A percentile compares a stretch with the other conserved stretches of the same genome.
These are phyloP conservation scores for Vespertilio murinus DNA, from an alignment of 2,797 vertebrate genomes.

Conservation along the genomic window DNA sequence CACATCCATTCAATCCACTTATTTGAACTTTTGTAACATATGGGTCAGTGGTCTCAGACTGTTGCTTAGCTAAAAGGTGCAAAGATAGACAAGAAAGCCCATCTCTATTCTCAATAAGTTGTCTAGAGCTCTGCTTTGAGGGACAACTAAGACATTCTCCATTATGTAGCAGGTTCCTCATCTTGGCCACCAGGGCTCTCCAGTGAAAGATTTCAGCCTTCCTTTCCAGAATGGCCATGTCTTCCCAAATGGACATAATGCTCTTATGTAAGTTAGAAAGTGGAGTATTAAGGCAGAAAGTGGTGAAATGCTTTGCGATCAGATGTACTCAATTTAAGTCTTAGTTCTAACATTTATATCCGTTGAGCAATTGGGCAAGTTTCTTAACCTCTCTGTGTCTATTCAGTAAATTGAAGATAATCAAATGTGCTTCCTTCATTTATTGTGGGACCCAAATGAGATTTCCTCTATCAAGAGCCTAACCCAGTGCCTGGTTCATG, in stretches of 20 bases:
- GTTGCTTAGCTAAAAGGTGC: background rate
- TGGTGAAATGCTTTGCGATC: background rate
- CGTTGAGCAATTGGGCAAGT: background rate
- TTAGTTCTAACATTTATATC: conserved; percentile 12
- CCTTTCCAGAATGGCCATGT: background rate
- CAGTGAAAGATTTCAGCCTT: background rate
- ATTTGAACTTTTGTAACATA: background rate
- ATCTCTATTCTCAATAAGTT: background rate
- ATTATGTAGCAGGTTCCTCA: background rate
- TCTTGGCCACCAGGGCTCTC: background rate
- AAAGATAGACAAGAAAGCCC: background rate
- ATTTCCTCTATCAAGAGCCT: background rate
- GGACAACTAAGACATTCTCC: background rate
- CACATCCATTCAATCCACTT: background rate
- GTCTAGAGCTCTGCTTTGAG: background rate
- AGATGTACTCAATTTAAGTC: background rate
- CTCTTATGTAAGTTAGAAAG: background rate
- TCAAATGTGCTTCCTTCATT: background rate
- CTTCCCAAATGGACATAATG: background rate
- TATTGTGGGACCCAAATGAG: conserved; percentile 20
- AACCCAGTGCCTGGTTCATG: background rate
- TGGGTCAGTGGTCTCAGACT: background rate
- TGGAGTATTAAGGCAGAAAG: background rate
- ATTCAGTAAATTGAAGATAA: background rate
- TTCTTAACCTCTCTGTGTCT: conserved; percentile 7